Percentiles rank a stretch among this genome's conserved stretches.
phyloP scores from a whole-genome alignment of 2,797 vertebrate species.

The Parauchenoglanis punctatus region DNA sequence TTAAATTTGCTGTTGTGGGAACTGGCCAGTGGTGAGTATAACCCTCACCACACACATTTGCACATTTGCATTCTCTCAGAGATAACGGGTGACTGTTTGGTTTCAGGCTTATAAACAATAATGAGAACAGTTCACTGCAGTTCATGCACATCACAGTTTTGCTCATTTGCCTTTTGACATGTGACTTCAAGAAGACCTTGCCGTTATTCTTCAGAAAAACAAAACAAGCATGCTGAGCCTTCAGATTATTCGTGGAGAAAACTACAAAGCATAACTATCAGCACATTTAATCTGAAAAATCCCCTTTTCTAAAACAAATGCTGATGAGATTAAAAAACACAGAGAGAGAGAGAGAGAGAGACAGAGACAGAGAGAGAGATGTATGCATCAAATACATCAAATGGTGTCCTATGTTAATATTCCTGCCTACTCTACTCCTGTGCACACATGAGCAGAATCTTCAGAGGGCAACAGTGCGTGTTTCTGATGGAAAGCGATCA shows the following conservation, averaged over 20 bases:
- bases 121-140: conserved; percentile 12
- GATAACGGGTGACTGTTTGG: conserved; percentile 13
- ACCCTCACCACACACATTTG: not conserved
- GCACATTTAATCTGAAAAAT: not conserved
- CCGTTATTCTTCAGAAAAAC: not conserved
- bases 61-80: conserved; percentile 12
- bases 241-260: not conserved
- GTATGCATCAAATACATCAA: not conserved
- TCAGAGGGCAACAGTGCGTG: not conserved
- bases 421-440: conserved; percentile 9
- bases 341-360: not conserved
- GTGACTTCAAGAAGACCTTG: conserved; percentile 3
- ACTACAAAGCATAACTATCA: not conserved
- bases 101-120: conserved; percentile 16
- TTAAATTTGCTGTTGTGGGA: not conserved
- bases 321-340: not conserved
- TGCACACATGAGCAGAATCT: conserved; percentile 32
- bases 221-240: not conserved
- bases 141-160: not conserved
- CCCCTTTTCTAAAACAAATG: not conserved
- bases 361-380: too few relatives aligned
- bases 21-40: not conserved
- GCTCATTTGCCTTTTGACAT: conserved; percentile 2
- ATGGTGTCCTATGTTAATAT: conserved; percentile 26
- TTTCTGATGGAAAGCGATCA: conserved; percentile 11